A percentile compares a stretch with the other conserved stretches of the same genome.
Evolutionary conservation across 2,113 vertebrate species (phyloP).

Genomic region (Tiliqua scincoides): DNA sequence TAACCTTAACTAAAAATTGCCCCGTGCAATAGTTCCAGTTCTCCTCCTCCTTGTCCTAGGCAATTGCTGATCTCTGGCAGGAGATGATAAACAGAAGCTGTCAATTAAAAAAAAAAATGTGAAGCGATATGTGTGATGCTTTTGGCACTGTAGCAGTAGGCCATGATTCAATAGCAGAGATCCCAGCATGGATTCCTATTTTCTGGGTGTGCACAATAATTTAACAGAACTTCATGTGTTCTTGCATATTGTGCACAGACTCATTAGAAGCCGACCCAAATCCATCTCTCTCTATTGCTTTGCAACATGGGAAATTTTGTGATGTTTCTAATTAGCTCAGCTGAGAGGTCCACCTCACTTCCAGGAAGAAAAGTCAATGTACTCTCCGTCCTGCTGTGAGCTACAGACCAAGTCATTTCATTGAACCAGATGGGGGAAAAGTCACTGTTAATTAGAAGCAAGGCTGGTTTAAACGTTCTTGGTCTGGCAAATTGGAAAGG

Average conservation of each 20-base stretch:
- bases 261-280: slow-evolving; percentile 58
- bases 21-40: neutral
- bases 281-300: slow-evolving; percentile 50
- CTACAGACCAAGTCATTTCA: neutral
- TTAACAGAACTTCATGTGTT: neutral
- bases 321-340: slow-evolving; percentile 51
- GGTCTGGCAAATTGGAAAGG: neutral
- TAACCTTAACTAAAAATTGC: neutral
- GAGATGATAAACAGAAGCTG: neutral
- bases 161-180: no score
- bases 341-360: slow-evolving; percentile 53
- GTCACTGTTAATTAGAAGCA: neutral
- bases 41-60: neutral
- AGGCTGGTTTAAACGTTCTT: neutral
- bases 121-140: neutral
- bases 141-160: neutral
- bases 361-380: slow-evolving; percentile 21
- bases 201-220: neutral
- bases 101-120: no score
- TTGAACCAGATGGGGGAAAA: slow-evolving; percentile 7
- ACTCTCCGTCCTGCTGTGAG: neutral
- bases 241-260: neutral
- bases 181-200: neutral
- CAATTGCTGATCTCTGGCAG: neutral
- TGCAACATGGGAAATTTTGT: slow-evolving; percentile 42